Percentiles rank a stretch among this genome's conserved stretches.
Conservation (phyloP, 1,140 invertebrate species). For the Dreissena polymorpha region DNA sequence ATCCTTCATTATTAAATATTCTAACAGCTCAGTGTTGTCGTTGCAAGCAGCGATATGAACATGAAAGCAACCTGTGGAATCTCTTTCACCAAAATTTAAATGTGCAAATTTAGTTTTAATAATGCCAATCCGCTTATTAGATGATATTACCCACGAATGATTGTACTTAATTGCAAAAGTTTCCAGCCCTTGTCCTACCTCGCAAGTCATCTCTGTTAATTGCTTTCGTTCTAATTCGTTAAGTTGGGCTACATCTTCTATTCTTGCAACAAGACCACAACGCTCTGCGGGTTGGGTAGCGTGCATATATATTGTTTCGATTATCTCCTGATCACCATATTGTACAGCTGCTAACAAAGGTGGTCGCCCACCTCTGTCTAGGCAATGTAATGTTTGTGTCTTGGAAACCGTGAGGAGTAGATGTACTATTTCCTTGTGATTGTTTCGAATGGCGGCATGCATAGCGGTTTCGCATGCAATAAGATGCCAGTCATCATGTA, state of each 20-base stretch:
- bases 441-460: slow-evolving; percentile 13
- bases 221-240: background rate
- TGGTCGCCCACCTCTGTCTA: slow-evolving; percentile 19
- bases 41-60: slow-evolving; percentile 13
- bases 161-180: background rate
- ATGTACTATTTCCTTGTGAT: background rate
- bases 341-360: slow-evolving; percentile 10
- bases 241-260: background rate
- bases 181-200: background rate
- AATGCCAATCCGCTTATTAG: background rate
- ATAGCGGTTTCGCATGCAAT: slow-evolving; percentile 10
- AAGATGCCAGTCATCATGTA: slow-evolving; percentile 6
- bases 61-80: background rate
- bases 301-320: slow-evolving; percentile 7
- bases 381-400: background rate
- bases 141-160: background rate
- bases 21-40: background rate
- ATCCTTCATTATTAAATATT: background rate
- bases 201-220: background rate
- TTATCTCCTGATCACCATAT: slow-evolving; percentile 8
- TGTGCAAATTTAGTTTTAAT: background rate
- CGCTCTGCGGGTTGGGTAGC: background rate
- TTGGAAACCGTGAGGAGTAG: background rate
- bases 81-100: background rate
- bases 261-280: background rate